Evolutionary conservation across 2,888 invertebrate species (phyloP).

Genomic region (Nephrotoma flavescens): DNA sequence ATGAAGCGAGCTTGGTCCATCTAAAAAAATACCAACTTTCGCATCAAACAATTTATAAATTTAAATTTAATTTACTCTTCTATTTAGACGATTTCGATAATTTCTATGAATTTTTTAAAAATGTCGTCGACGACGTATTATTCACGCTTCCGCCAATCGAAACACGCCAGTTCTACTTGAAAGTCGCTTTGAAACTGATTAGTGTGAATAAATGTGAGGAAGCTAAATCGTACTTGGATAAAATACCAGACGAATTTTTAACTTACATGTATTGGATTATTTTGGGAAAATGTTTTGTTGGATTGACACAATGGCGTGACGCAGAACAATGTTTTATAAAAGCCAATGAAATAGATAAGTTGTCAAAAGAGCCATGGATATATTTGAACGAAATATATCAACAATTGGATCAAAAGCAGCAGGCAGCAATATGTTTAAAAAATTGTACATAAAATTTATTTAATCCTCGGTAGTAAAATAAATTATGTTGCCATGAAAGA

Average conservation of each 20-base stretch:
- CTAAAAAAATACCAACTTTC: not conserved
- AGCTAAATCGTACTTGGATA: not conserved
- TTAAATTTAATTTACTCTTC: not conserved
- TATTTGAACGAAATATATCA: not conserved
- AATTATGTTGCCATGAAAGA: no score
- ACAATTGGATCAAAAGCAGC: not conserved
- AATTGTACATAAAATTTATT: not conserved
- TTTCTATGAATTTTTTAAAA: not conserved
- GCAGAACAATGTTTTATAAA: not conserved
- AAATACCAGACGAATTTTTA: not conserved
- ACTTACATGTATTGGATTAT: not conserved
- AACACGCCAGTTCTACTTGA: not conserved
- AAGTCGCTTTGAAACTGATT: not conserved
- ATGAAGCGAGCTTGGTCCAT: not conserved
- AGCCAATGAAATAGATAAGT: not conserved
- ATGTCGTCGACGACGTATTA: not conserved
- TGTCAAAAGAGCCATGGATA: not conserved
- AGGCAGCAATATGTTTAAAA: not conserved
- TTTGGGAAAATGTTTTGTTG: not conserved
- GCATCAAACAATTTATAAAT: not conserved
- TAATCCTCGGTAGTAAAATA: no score
- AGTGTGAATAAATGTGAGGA: not conserved
- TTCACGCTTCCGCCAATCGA: not conserved
- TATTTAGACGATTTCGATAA: not conserved
- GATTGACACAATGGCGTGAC: not conserved